Base-by-base conservation (phyloP, 1,140 invertebrate species). In the Drosophila tropicalis region DNA sequence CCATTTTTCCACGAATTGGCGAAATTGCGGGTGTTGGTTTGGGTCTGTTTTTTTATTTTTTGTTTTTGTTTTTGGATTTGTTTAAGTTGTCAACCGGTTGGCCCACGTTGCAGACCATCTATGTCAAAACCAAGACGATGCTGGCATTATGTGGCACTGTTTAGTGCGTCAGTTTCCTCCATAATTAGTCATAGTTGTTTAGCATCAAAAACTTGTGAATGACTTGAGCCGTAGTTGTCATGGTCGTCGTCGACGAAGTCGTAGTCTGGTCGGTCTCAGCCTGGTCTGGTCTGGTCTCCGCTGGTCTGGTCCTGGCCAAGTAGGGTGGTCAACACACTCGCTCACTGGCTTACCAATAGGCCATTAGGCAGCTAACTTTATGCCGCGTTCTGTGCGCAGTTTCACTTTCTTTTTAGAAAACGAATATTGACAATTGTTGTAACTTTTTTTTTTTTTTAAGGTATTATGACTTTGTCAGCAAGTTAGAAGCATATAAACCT, bases 151-250 rank as follows among this genome's bases (percentile, higher is more conserved):
- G 84, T 81, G 84, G 81, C 80, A 57, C 85, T 89, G 84, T 89
- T 89, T 89, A 89, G 79, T 89, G 80, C 64, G 64, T 80, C 83
- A 87, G 84, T 89, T 51, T 89, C 84, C 84, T 89, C 84, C 84
- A 89, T 89, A 89, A 89, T 89, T 89, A 89, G 84, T 89, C 84
- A 89, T 89, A 89, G 89, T 84, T 89, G 84, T 84, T 89, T 89
- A 89, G 84, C 84, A 84, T 89, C 81, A 89, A 76, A 57, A 81
- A 81, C 63, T 84, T 89, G 84, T 89, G 84, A 87, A 89, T 89
- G 85, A 84, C 77, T 82, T 56, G 76, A 67, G 63, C 63, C 62
- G 71, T 68, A 57, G 60, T 69, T 9, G 36, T 5, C 10, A 29
- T 29, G 29, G 29, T 32, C 44, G 22, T 22, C 65, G 34, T 15